Evolutionary conservation across 2,113 vertebrate species (phyloP).

Genomic region (Tympanuchus pallidicinctus): DNA sequence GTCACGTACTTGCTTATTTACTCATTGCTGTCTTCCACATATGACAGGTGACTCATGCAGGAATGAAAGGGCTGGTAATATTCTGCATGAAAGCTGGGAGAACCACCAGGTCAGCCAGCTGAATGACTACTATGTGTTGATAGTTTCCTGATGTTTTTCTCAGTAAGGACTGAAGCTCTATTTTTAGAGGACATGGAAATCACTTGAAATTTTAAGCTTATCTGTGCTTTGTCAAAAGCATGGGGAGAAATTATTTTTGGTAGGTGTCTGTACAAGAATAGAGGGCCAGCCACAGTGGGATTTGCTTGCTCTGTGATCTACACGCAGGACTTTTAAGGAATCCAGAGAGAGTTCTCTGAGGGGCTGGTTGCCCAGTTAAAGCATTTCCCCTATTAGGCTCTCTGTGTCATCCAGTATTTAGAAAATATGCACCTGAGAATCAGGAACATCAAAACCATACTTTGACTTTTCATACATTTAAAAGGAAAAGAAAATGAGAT

Average conservation of each 20-base stretch:
- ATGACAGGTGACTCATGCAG: background rate
- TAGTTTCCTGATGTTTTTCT: background rate
- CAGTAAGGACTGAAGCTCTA: background rate
- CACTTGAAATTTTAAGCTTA: background rate
- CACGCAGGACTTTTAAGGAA: background rate
- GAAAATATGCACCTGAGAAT: background rate
- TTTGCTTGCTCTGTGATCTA: background rate
- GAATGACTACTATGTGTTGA: background rate
- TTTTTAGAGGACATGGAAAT: conserved; percentile 8
- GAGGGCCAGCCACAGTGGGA: background rate
- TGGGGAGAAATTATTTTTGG: background rate
- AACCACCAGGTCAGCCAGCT: conserved; percentile 21
- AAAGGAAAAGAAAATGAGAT: conserved; percentile 4
- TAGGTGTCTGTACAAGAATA: background rate
- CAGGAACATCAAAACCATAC: background rate
- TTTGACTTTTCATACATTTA: background rate
- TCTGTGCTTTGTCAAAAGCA: background rate
- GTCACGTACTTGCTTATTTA: background rate
- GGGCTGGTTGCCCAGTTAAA: background rate
- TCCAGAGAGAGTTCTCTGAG: background rate
- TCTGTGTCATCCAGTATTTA: background rate
- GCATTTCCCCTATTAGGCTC: background rate
- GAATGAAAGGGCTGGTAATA: background rate
- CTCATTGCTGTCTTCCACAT: background rate
- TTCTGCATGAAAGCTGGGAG: background rate